Evolutionary conservation across 1,140 invertebrate genomes (phyloP).

Genomic region (Drosophila mayri): DNA sequence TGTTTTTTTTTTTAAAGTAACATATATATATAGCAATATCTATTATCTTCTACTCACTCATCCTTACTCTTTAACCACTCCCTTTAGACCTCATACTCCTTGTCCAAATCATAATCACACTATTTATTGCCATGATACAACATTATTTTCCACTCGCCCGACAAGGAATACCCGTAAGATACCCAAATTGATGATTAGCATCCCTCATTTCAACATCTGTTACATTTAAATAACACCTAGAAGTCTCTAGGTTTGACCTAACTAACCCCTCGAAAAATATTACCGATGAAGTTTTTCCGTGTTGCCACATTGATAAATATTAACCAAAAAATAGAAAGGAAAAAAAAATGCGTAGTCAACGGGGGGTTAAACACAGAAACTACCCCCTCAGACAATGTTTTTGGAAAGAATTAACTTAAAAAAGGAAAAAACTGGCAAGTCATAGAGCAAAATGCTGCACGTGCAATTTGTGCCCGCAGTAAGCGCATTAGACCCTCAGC

Average conservation of each 20-base stretch:
- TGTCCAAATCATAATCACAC: constrained; percentile 62
- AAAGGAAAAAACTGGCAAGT: constrained; percentile 46
- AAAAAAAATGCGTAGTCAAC: constrained; percentile 30
- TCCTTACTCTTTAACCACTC: not conserved
- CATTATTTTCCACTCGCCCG: constrained; percentile 68
- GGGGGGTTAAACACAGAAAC: constrained; percentile 60
- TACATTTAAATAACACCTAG: constrained; percentile 77
- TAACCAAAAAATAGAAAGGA: constrained; percentile 32
- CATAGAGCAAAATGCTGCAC: constrained; percentile 66
- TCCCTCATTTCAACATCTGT: constrained; percentile 82
- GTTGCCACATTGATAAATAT: constrained; percentile 53
- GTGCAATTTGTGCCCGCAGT: constrained; percentile 75
- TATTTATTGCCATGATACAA: constrained; percentile 84
- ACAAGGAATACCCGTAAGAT: constrained; percentile 43
- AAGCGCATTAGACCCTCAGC: constrained; percentile 74
- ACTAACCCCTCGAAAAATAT: constrained; percentile 39
- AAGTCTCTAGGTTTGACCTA: constrained; percentile 7
- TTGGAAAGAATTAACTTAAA: constrained; percentile 69
- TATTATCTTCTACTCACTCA: not conserved
- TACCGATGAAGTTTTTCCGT: constrained; percentile 46
- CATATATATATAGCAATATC: not conserved
- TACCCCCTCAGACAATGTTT: constrained; percentile 54
- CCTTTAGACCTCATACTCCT: constrained; percentile 1
- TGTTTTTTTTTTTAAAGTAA: too few relatives aligned
- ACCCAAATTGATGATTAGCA: constrained; percentile 69